phyloP scores from a whole-genome alignment of 2,113 vertebrate species.

The Chionodraco myersi region DNA sequence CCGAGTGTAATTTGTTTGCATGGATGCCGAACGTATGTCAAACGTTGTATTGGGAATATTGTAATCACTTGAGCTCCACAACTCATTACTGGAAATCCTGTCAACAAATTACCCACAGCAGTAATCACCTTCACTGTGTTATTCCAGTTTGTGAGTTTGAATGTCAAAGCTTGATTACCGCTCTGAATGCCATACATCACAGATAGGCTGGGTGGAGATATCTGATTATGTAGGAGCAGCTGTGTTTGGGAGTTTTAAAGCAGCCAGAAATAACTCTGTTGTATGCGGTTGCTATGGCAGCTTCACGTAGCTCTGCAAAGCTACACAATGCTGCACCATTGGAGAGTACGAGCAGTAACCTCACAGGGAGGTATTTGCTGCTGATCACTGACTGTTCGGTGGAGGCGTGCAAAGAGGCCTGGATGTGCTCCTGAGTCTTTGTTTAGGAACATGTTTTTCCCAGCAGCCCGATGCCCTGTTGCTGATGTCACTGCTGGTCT shows the following conservation, averaged over 20 bases:
- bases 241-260: slow-evolving; percentile 71
- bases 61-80: slow-evolving; percentile 48
- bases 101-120: slow-evolving; percentile 63
- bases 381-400: slow-evolving; percentile 17
- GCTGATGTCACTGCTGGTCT: slow-evolving; percentile 62
- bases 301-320: slow-evolving; percentile 56
- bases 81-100: slow-evolving; percentile 61
- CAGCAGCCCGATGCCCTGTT: slow-evolving; percentile 1
- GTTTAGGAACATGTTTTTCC: slow-evolving; percentile 47
- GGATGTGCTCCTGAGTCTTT: slow-evolving; percentile 8
- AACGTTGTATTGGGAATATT: slow-evolving; percentile 56
- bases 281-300: slow-evolving; percentile 71
- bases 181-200: slow-evolving; percentile 37
- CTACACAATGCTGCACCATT: slow-evolving; percentile 31
- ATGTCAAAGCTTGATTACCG: slow-evolving; percentile 58
- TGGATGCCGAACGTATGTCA: slow-evolving; percentile 38
- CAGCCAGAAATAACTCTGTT: slow-evolving; percentile 71
- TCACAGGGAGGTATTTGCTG: slow-evolving; percentile 13
- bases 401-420: slow-evolving; percentile 31
- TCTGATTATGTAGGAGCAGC: slow-evolving; percentile 66
- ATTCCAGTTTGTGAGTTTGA: slow-evolving; percentile 41
- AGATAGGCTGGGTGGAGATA: slow-evolving; percentile 41
- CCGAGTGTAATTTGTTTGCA: slow-evolving; percentile 47
- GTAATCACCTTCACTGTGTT: slow-evolving; percentile 55
- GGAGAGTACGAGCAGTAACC: slow-evolving; percentile 22